Percentiles rank a stretch among this genome's conserved stretches.
These are phyloP conservation scores for Umimayanthus chanpuru DNA, from an alignment of 92 coral and sea anemone genomes.

Conservation along the genomic window DNA sequence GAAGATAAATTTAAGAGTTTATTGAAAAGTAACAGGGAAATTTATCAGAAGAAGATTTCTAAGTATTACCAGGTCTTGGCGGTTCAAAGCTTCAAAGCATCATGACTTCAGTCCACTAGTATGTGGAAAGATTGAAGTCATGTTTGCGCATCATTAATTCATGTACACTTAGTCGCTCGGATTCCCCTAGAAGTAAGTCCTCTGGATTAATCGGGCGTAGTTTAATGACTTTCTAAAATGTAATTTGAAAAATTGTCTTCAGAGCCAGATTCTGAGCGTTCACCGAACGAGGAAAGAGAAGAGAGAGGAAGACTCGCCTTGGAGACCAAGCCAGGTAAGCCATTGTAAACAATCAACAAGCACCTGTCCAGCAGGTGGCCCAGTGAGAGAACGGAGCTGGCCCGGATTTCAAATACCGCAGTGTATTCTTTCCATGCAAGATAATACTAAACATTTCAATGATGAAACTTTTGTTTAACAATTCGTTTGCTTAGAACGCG, in stretches of 20 bases:
- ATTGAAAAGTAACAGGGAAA: background rate
- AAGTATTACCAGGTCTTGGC: background rate
- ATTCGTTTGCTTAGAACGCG: background rate
- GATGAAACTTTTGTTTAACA: background rate
- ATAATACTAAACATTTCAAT: background rate
- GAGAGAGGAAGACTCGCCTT: background rate
- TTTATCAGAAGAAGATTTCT: background rate
- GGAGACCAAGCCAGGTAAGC: constrained; percentile 17
- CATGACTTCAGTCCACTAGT: constrained; percentile 68
- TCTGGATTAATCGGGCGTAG: background rate
- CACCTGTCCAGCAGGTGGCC: constrained; percentile 31
- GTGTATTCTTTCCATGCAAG: background rate
- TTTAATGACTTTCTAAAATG: background rate
- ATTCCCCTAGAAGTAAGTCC: background rate
- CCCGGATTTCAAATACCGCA: constrained; percentile 40
- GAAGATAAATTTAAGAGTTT: background rate
- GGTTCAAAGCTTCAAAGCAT: constrained; percentile 30
- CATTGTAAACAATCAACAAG: background rate
- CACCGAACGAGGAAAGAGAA: background rate
- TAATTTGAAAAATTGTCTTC: background rate
- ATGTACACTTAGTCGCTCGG: background rate
- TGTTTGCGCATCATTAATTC: constrained; percentile 55
- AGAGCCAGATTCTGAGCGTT: constrained; percentile 17
- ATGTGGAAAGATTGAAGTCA: constrained; percentile 69
- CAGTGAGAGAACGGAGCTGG: constrained; percentile 1